Evolutionary conservation across 2,888 invertebrate species (phyloP).

Genomic region (Limnephilus auricula): DNA sequence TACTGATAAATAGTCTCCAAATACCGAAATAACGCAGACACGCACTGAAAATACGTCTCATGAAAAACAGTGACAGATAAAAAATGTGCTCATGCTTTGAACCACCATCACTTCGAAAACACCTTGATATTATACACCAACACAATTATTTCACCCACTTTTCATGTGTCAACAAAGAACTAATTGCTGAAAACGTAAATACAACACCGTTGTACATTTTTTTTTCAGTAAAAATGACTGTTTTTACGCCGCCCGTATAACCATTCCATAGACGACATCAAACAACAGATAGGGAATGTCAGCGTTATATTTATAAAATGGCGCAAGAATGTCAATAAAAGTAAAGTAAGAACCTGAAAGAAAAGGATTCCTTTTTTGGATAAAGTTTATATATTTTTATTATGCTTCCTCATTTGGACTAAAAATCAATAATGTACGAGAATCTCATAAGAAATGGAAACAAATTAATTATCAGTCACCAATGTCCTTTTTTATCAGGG

Average conservation of each 20-base stretch:
- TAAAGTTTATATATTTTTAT: background rate
- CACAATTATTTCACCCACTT: constrained; percentile 18
- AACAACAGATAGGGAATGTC: constrained; percentile 2
- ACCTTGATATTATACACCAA: background rate
- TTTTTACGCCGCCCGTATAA: constrained; percentile 63
- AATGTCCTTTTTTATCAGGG: too few relatives aligned
- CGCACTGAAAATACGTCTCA: constrained; percentile 63
- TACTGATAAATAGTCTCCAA: constrained; percentile 47
- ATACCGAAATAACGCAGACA: constrained; percentile 60
- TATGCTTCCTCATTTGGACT: too few relatives aligned
- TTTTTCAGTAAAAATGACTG: constrained; percentile 59
- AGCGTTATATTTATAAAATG: background rate
- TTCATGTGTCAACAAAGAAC: constrained; percentile 32
- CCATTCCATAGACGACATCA: constrained; percentile 55
- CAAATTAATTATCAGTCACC: too few relatives aligned
- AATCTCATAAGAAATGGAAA: too few relatives aligned
- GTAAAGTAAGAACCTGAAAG: background rate
- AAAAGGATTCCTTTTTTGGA: background rate
- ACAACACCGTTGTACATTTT: constrained; percentile 59
- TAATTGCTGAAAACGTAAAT: constrained; percentile 51
- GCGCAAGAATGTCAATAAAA: constrained; percentile 21
- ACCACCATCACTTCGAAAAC: constrained; percentile 21
- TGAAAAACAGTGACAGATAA: constrained; percentile 62
- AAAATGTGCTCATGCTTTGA: constrained; percentile 60
- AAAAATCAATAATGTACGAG: too few relatives aligned